Evolutionary conservation across 2,113 vertebrate species (phyloP), one percentile per base, ranked within the genome.

Genomic region (Thamnophis sirtalis): DNA sequence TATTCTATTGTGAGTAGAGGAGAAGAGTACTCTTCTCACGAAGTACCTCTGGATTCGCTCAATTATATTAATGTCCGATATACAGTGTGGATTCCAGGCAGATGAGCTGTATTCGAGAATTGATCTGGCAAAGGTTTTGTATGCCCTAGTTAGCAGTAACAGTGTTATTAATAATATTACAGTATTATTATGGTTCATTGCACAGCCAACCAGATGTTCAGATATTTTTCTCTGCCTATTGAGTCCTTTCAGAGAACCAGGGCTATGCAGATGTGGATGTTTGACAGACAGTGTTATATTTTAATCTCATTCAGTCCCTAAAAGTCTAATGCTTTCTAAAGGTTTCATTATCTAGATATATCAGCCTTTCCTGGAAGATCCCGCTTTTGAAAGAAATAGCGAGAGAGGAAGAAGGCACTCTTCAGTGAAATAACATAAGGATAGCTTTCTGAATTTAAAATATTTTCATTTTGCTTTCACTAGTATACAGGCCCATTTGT

Each of bases 311-410:
- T 38, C 33, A 4, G 33, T 80, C 33, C 17, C 73, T 80, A 80
- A 43, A 38, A 43, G 73, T 80, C 21, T 80, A 80, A 33, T 43
- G 33, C 3, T 0, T 80, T 80, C 17, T 17, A 80, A 43, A 38
- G 7, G 73, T 80, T 80, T 80, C 73, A 43, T 33, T 96, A 88
- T 95, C 95, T 92, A 92, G 94, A 95, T 94, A 91, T 88, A 95
- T 91, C 95, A 96, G 93, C 50, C 26, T 94, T 88, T 93, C 56
- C 51, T 92, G 86, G 22, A 80, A 80, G 19, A 80, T 43, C 33
- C 33, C 7, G 7, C 33, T 80, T 80, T 80, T 43, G 73, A 43
- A 80, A 80, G 17, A 80, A 80, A 80, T 43, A 68, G 63, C 21
- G 17, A 1, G 17, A 43, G 33, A 21, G 73, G 3, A 9, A 80